Evolutionary conservation across 2,797 vertebrate species (phyloP).

Genomic region (Lacerta agilis): DNA sequence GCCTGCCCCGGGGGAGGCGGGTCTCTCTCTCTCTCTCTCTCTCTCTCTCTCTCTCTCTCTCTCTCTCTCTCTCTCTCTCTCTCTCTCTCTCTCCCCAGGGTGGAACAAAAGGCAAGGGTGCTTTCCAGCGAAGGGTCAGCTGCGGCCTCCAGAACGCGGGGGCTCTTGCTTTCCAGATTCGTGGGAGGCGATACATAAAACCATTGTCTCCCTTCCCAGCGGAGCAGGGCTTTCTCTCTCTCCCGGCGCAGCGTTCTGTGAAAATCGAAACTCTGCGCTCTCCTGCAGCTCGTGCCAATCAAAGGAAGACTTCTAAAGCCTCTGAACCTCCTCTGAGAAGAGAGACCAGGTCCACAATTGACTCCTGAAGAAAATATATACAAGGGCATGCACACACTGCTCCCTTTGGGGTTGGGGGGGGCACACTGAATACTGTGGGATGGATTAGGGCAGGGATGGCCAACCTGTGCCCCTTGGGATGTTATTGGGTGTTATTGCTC

Average conservation of each 20-base stretch:
- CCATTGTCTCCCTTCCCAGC: background rate
- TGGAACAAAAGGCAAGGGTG: background rate
- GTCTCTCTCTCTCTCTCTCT: background rate
- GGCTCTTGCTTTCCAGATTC: background rate
- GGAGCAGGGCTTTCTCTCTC: too few species aligned
- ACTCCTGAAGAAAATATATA: background rate
- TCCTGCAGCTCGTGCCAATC: background rate
- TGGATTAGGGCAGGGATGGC: background rate
- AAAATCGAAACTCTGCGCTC: background rate
- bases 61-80: background rate
- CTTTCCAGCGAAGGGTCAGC: background rate
- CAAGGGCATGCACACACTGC: background rate
- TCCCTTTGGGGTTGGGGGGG: background rate
- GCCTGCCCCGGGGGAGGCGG: constrained; percentile 18
- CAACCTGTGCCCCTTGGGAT: background rate
- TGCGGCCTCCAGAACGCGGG: background rate
- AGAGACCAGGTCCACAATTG: background rate
- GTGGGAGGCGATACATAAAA: background rate
- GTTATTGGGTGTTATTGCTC: background rate
- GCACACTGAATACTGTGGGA: too few species aligned
- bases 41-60: background rate
- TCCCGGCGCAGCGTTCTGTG: background rate
- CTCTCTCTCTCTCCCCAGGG: background rate
- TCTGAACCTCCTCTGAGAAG: background rate
- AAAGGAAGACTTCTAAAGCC: background rate